Evolutionary conservation across 2,888 invertebrate species (phyloP).

Genomic region (Gymnocheta viridis): DNA sequence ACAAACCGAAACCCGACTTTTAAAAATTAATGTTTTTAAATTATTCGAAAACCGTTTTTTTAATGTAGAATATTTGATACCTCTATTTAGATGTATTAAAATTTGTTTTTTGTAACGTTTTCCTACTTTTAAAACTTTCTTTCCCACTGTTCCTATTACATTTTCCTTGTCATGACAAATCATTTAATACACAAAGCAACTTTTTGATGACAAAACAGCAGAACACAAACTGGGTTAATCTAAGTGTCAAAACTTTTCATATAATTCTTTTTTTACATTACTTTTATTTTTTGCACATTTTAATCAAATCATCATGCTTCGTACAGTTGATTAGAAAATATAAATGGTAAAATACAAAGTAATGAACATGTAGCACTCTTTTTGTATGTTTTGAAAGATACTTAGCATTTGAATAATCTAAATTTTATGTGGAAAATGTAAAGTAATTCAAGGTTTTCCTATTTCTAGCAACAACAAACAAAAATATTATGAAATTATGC

Average conservation of each 20-base stretch:
- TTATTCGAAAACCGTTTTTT: too few relatives aligned
- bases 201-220: slow-evolving; percentile 42
- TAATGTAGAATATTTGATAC: too few relatives aligned
- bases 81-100: too few relatives aligned
- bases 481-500: slow-evolving; percentile 5
- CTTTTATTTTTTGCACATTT: slow-evolving; percentile 8
- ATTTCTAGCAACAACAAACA: neutral
- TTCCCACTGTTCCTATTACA: neutral
- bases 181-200: slow-evolving; percentile 24
- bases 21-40: too few relatives aligned
- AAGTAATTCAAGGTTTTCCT: slow-evolving; percentile 28
- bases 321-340: slow-evolving; percentile 21
- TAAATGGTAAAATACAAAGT: slow-evolving; percentile 1
- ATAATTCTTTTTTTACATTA: neutral
- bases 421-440: slow-evolving; percentile 1
- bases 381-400: neutral
- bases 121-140: neutral
- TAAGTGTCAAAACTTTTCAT: slow-evolving; percentile 55
- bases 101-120: neutral
- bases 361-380: slow-evolving; percentile 2
- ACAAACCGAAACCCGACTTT: too few relatives aligned
- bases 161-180: slow-evolving; percentile 31
- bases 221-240: slow-evolving; percentile 43
- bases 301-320: slow-evolving; percentile 47
- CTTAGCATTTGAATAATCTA: slow-evolving; percentile 7